A percentile compares a stretch with the other conserved stretches of the same genome.
phyloP scores from a whole-genome alignment of 2,113 vertebrate genomes.

The Neodontobutis hainanensis region DNA sequence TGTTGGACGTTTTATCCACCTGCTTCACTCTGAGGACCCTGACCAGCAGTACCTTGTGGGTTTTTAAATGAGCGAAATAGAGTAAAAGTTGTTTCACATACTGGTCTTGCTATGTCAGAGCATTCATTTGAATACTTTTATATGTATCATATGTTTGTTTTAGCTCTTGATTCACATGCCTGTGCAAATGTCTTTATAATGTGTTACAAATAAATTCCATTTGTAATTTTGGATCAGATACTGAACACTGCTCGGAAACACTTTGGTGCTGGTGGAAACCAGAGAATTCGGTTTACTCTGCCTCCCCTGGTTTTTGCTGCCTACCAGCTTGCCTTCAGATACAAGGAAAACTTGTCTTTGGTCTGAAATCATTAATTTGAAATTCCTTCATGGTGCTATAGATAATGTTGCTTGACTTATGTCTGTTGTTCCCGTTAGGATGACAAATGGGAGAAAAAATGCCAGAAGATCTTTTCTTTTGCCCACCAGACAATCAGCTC shows the following conservation, averaged over 20 bases:
- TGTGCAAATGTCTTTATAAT: not conserved
- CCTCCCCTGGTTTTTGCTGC: constrained; percentile 95
- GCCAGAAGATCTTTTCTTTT: constrained; percentile 99
- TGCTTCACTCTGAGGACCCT: constrained; percentile 92
- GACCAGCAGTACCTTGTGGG: constrained; percentile 95
- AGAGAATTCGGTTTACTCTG: constrained; percentile 93
- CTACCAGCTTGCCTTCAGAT: constrained; percentile 96
- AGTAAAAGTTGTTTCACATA: no score
- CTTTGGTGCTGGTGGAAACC: constrained; percentile 97
- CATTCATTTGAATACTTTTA: no score
- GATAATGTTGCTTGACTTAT: no score
- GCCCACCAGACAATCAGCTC: constrained; percentile 98
- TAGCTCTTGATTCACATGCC: not conserved
- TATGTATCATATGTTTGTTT: no score
- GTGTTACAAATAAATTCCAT: not conserved
- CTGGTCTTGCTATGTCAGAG: no score
- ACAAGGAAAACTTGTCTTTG: constrained; percentile 93
- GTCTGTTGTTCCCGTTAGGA: constrained; percentile 78
- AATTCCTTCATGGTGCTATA: not conserved
- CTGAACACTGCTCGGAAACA: constrained; percentile 97
- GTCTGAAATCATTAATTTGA: constrained; percentile 64
- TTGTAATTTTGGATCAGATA: constrained; percentile 78
- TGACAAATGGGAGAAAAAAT: constrained; percentile 99
- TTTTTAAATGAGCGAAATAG: not conserved
- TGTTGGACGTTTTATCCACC: constrained; percentile 95